A percentile compares a stretch with the other conserved stretches of the same genome.
Evolutionary conservation across 1,140 invertebrate genomes (phyloP).

Genomic region (Hesperophylax magnus): DNA sequence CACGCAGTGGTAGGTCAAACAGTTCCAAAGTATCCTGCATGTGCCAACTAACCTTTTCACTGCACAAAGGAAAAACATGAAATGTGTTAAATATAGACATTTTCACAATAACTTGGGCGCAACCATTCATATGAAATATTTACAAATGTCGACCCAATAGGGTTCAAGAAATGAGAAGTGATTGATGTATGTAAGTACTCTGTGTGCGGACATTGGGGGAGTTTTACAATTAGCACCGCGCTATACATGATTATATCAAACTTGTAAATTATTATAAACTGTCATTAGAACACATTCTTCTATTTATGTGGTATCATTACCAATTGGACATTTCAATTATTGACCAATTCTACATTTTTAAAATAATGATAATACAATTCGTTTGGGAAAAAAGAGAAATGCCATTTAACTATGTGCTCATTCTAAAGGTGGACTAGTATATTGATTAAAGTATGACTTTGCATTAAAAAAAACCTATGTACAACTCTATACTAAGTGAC

Average conservation of each 20-base stretch:
- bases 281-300: conserved; percentile 25
- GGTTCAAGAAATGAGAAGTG: not conserved
- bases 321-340: not conserved
- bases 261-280: conserved; percentile 19
- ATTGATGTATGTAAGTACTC: conserved; percentile 7
- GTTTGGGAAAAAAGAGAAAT: no score
- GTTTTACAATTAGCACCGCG: conserved; percentile 35
- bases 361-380: no score
- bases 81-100: conserved; percentile 6
- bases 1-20: no score
- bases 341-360: no score
- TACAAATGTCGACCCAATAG: conserved; percentile 25
- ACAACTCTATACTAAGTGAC: not conserved
- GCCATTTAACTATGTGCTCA: no score
- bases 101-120: conserved; percentile 25
- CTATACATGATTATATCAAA: conserved; percentile 9
- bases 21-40: no score
- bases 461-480: no score
- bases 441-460: no score
- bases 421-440: no score
- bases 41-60: no score
- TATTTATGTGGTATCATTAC: conserved; percentile 7
- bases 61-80: not conserved
- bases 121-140: conserved; percentile 30
- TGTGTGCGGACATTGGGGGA: conserved; percentile 9